Evolutionary conservation across 2,888 invertebrate genomes (phyloP).

Genomic region (Schizaphis graminum): DNA sequence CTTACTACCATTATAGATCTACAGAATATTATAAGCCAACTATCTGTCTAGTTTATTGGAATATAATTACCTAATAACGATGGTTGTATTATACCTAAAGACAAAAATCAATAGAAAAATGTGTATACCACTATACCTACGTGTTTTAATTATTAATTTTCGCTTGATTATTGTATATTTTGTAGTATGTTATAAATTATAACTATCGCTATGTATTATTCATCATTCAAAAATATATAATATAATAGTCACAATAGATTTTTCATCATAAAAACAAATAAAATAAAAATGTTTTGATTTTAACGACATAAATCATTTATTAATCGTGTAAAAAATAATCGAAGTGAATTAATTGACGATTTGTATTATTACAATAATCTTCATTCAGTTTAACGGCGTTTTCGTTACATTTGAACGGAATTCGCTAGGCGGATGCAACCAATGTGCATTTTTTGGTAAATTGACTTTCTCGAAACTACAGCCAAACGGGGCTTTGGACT

Average conservation of each 20-base stretch:
- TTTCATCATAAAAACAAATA: background rate
- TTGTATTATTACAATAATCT: background rate
- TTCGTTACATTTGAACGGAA: conserved; percentile 36
- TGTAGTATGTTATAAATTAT: background rate
- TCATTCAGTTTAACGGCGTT: background rate
- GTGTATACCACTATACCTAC: background rate
- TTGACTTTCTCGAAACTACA: conserved; percentile 42
- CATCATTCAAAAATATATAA: background rate
- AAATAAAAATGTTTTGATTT: background rate
- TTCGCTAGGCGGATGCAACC: conserved; percentile 29
- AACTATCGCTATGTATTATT: background rate
- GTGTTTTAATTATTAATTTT: background rate
- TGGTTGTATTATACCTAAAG: background rate
- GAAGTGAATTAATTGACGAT: background rate
- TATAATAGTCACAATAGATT: background rate
- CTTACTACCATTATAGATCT: background rate
- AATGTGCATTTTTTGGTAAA: conserved; percentile 14
- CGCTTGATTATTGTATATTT: background rate
- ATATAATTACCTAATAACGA: background rate
- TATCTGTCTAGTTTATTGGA: background rate
- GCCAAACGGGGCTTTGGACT: conserved; percentile 57
- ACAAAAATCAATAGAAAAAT: background rate
- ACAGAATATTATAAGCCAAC: background rate
- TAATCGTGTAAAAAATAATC: background rate
- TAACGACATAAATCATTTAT: background rate